These are phyloP conservation scores for Unio pictorum DNA, from an alignment of 2,888 invertebrate genomes.

Conservation along the genomic window DNA sequence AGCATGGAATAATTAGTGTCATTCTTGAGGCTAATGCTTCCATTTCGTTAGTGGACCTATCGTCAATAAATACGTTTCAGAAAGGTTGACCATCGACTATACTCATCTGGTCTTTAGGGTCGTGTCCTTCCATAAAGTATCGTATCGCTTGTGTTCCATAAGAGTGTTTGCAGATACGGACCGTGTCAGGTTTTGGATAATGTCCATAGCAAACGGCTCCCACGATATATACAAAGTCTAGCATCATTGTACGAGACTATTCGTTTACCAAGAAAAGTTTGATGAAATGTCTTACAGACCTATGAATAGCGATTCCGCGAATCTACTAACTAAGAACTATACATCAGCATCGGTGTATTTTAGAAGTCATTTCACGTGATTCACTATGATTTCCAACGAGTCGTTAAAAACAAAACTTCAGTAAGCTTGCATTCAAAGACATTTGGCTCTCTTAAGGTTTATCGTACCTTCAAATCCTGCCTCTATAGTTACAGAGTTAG, in stretches of 20 bases:
- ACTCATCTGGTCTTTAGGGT: constrained; percentile 5
- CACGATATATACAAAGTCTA: constrained; percentile 12
- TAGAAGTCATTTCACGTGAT: constrained; percentile 6
- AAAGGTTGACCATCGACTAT: constrained; percentile 1
- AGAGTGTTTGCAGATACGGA: constrained; percentile 7
- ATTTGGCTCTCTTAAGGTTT: constrained; percentile 11
- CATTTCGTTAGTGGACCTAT: constrained; percentile 9
- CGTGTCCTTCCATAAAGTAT: constrained; percentile 12
- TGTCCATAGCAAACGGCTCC: constrained; percentile 19
- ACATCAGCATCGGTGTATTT: no score
- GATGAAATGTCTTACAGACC: no score
- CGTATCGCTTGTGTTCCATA: constrained; percentile 13
- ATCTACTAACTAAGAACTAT: no score
- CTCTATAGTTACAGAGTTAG: no score
- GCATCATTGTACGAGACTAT: constrained; percentile 7
- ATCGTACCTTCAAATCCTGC: neutral
- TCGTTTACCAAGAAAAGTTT: no score
- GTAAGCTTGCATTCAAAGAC: neutral
- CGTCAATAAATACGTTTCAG: constrained; percentile 11
- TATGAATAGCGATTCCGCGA: no score
- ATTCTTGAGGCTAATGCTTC: constrained; percentile 6
- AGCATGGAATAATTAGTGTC: no score
- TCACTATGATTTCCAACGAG: constrained; percentile 9
- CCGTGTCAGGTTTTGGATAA: constrained; percentile 7
- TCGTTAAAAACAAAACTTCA: constrained; percentile 7